Evolutionary conservation across 2,113 vertebrate genomes (phyloP).

Genomic region (Corynorhinus townsendii): DNA sequence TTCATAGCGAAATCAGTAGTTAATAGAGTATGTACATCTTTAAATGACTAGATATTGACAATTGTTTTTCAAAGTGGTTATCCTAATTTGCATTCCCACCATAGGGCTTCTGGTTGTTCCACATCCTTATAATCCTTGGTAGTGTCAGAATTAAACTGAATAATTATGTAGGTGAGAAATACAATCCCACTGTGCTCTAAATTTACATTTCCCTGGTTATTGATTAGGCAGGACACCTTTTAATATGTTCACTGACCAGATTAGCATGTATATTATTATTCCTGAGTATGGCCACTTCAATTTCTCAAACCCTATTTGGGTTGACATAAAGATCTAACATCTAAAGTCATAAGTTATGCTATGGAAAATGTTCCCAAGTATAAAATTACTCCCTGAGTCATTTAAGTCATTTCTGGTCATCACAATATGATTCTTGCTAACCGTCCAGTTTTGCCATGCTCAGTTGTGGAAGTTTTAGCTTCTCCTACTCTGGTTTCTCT

Average conservation of each 20-base stretch:
- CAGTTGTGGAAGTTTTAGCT: background rate
- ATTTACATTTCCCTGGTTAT: background rate
- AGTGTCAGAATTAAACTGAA: background rate
- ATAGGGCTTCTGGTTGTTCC: background rate
- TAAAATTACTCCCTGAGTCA: conserved; percentile 13
- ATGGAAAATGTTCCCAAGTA: background rate
- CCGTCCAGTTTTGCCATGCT: background rate
- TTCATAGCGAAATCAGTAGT: background rate
- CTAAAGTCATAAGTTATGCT: background rate
- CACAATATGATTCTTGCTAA: background rate
- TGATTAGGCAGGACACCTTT: background rate
- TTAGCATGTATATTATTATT: background rate
- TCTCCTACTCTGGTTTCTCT: background rate
- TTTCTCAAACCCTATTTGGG: background rate
- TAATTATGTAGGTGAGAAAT: background rate
- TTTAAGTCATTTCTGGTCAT: conserved; percentile 1
- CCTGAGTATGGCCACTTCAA: background rate
- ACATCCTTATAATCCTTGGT: background rate
- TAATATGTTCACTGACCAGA: background rate
- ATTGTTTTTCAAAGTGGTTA: background rate
- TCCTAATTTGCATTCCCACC: background rate
- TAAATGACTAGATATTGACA: background rate
- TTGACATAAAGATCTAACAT: background rate
- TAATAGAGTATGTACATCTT: background rate
- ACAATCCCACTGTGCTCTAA: background rate